Percentiles rank a stretch among this genome's conserved stretches.
These are phyloP conservation scores for Nannoperca australis DNA, from an alignment of 2,797 vertebrate species.

Conservation along the genomic window DNA sequence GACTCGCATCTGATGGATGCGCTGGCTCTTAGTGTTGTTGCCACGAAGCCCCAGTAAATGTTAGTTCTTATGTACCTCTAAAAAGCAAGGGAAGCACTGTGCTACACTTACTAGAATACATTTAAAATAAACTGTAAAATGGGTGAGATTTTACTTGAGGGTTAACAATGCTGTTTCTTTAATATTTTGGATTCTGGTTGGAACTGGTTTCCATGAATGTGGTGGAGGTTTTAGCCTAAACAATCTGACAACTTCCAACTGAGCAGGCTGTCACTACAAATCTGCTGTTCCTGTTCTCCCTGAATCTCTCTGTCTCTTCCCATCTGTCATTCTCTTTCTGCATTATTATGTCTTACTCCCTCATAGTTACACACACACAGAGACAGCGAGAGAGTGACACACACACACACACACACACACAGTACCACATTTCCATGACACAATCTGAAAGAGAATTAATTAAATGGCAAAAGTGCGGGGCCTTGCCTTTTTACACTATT, in stretches of 20 bases:
- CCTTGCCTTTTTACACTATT: constrained; percentile 27
- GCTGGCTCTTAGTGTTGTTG: constrained; percentile 28
- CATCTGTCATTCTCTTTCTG: constrained; percentile 76
- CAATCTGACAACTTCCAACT: constrained; percentile 66
- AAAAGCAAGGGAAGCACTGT: neutral
- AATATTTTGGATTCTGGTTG: constrained; percentile 38
- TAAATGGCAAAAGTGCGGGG: constrained; percentile 43
- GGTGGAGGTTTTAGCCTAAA: constrained; percentile 59
- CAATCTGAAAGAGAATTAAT: constrained; percentile 53
- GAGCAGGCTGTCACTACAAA: constrained; percentile 76
- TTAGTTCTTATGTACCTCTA: neutral
- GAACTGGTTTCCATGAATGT: constrained; percentile 57
- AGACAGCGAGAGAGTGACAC: neutral
- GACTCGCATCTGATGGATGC: constrained; percentile 45
- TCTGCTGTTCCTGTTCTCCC: constrained; percentile 71
- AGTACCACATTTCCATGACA: constrained; percentile 30
- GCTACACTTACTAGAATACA: neutral
- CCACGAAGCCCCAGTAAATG: constrained; percentile 19
- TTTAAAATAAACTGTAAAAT: constrained; percentile 5
- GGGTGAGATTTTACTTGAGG: neutral
- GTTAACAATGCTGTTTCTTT: constrained; percentile 1
- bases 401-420: constrained; percentile 4
- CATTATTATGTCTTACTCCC: constrained; percentile 55
- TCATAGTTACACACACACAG: constrained; percentile 17
- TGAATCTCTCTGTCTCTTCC: constrained; percentile 63